Evolutionary conservation across 1,140 invertebrate species (phyloP).

Genomic region (Drosophila yakuba): DNA sequence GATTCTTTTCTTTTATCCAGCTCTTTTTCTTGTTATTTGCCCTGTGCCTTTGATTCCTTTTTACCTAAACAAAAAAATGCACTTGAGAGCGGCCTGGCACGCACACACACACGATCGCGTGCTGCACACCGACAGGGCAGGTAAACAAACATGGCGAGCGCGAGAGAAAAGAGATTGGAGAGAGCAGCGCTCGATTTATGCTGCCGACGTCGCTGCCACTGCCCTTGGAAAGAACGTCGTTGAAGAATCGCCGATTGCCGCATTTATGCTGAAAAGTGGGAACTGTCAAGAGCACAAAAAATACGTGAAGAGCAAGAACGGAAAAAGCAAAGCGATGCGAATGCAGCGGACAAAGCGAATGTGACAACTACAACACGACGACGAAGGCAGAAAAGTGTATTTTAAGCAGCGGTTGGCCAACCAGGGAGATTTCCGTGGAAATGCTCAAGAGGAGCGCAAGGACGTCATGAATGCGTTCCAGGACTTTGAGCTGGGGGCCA

Average conservation of each 20-base stretch:
- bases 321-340: conserved; percentile 76
- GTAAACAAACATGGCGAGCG: conserved; percentile 76
- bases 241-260: conserved; percentile 41
- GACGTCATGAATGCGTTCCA: conserved; percentile 78
- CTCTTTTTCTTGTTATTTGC: conserved; percentile 77
- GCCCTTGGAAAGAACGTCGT: conserved; percentile 47
- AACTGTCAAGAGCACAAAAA: conserved; percentile 71
- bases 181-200: conserved; percentile 65
- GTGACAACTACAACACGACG: conserved; percentile 57
- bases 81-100: conserved; percentile 68
- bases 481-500: conserved; percentile 80
- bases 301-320: conserved; percentile 56
- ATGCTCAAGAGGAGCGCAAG: conserved; percentile 35
- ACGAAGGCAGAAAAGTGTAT: conserved; percentile 59
- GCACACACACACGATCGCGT: conserved; percentile 11
- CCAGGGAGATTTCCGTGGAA: conserved; percentile 39
- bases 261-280: conserved; percentile 74
- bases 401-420: conserved; percentile 21
- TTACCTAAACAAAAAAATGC: conserved; percentile 82
- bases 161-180: conserved; percentile 13
- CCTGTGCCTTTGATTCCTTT: conserved; percentile 80
- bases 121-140: conserved; percentile 54
- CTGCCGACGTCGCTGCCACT: conserved; percentile 60
- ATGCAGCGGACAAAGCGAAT: conserved; percentile 78
- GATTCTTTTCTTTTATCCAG: conserved; percentile 71